These are phyloP conservation scores for Xerus rutilus DNA, from an alignment of 2,797 vertebrate species.

Conservation along the genomic window DNA sequence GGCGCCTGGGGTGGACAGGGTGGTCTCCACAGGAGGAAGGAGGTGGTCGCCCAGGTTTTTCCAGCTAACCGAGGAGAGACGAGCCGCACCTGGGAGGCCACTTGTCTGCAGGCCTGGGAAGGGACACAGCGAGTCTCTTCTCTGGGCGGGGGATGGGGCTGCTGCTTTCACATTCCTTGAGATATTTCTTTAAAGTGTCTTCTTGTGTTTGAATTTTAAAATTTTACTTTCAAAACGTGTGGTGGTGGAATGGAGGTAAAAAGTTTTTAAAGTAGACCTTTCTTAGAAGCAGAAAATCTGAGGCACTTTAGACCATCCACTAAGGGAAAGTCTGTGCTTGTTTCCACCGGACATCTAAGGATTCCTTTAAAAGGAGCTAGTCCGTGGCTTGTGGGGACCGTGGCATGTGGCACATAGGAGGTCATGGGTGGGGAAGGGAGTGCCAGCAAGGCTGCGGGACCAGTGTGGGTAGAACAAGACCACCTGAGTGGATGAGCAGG, in stretches of 20 bases:
- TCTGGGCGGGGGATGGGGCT: accelerated
- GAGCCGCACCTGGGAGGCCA: accelerated
- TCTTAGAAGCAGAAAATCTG: background rate
- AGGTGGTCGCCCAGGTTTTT: background rate
- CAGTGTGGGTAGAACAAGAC: no score
- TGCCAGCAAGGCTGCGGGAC: accelerated
- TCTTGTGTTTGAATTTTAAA: slow-evolving; percentile 22
- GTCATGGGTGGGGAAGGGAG: background rate
- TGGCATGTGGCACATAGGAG: background rate
- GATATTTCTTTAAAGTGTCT: background rate
- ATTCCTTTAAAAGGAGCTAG: background rate
- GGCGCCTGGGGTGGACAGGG: accelerated
- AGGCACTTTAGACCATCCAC: background rate
- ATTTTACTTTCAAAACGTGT: background rate
- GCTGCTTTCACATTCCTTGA: background rate
- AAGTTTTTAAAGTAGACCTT: background rate
- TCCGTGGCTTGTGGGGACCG: accelerated
- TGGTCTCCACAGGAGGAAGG: background rate
- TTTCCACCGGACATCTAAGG: background rate
- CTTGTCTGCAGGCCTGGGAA: accelerated
- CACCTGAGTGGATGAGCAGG: no score
- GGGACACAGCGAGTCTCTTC: accelerated
- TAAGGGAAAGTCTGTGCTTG: background rate
- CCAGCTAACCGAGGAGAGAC: accelerated
- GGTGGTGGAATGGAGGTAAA: background rate